These are phyloP conservation scores for Cataglyphis altisquamis DNA, from an alignment of 2,888 invertebrate genomes.

Conservation along the genomic window DNA sequence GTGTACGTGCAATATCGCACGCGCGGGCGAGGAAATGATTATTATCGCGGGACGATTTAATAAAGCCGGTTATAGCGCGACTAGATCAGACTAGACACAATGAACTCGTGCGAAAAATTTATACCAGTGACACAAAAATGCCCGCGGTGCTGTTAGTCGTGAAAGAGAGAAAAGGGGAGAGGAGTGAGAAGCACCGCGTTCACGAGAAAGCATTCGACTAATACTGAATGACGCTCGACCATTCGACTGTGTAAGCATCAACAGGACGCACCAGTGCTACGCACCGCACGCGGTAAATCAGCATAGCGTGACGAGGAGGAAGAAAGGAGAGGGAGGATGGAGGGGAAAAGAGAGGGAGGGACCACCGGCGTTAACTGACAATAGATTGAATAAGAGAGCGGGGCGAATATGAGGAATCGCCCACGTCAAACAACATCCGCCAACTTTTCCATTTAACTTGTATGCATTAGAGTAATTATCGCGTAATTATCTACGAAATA, in stretches of 20 bases:
- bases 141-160: not conserved
- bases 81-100: slow-evolving; percentile 36
- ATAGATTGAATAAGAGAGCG: slow-evolving; percentile 50
- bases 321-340: not conserved
- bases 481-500: slow-evolving; percentile 31
- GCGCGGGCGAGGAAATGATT: too few species aligned
- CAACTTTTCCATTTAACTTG: slow-evolving; percentile 29
- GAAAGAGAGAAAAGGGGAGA: not conserved
- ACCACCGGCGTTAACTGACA: slow-evolving; percentile 46
- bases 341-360: not conserved
- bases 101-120: not conserved
- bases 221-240: slow-evolving; percentile 51
- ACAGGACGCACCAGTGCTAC: slow-evolving; percentile 48
- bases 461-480: slow-evolving; percentile 26
- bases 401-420: slow-evolving; percentile 14
- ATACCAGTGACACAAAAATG: not conserved
- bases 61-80: not conserved
- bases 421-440: slow-evolving; percentile 36
- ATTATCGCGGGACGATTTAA: not conserved
- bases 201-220: slow-evolving; percentile 27
- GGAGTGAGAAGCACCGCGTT: not conserved
- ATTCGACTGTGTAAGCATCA: slow-evolving; percentile 51
- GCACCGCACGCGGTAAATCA: slow-evolving; percentile 44
- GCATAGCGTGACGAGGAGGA: not conserved
- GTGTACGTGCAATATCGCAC: not conserved